These are phyloP conservation scores for Nothocercus nigrocapillus DNA, from an alignment of 2,113 vertebrate genomes.

Conservation along the genomic window DNA sequence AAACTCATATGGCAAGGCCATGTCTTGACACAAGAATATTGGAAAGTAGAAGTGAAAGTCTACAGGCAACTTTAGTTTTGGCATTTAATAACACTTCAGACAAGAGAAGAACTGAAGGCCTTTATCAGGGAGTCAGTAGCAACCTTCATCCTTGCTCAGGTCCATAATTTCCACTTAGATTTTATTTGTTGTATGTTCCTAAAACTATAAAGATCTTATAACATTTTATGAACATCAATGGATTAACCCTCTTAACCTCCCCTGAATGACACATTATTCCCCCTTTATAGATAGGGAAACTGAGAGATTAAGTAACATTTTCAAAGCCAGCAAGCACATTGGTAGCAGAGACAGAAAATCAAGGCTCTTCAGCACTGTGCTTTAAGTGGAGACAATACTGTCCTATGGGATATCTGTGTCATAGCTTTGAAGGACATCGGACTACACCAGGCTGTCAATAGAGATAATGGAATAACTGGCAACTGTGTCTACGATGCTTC, in stretches of 20 bases:
- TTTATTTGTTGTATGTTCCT: neutral
- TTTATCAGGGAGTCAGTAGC: neutral
- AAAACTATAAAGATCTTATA: constrained; percentile 1
- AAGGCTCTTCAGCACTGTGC: neutral
- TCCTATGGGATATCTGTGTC: constrained; percentile 56
- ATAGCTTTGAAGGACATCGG: constrained; percentile 67
- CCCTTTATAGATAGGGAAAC: constrained; percentile 36
- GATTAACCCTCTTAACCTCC: constrained; percentile 30
- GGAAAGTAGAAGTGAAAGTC: neutral
- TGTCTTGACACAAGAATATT: accelerated
- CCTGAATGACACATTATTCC: neutral
- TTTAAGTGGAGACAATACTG: constrained; percentile 25
- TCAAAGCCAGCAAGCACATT: neutral
- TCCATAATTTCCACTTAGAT: neutral
- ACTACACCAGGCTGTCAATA: constrained; percentile 45
- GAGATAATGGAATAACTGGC: constrained; percentile 68
- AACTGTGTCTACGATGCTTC: constrained; percentile 20
- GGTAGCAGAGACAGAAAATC: constrained; percentile 20
- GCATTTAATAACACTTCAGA: neutral
- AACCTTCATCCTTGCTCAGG: neutral
- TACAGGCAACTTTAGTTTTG: neutral
- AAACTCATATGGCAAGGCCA: neutral
- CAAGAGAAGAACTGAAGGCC: neutral
- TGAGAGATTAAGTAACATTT: constrained; percentile 35
- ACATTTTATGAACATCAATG: constrained; percentile 30